These are phyloP conservation scores for Chaetodon trifasciatus DNA, from an alignment of 2,797 vertebrate species.

Conservation along the genomic window DNA sequence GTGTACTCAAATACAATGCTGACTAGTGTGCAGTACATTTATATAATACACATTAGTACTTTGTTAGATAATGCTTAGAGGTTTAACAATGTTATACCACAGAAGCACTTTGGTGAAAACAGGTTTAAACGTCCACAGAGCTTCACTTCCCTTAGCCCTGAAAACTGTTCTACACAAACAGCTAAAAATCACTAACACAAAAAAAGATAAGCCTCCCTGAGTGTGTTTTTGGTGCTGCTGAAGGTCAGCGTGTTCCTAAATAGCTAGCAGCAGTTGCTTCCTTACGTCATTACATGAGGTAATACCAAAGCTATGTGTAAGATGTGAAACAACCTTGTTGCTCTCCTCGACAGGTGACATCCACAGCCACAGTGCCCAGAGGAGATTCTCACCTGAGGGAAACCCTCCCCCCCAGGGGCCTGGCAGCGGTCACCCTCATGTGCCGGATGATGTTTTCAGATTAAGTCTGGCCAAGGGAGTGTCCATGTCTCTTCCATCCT, in stretches of 20 bases:
- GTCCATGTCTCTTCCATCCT: constrained; percentile 97
- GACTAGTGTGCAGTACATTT: constrained; percentile 7
- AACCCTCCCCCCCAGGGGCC: constrained; percentile 78
- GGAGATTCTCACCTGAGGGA: constrained; percentile 77
- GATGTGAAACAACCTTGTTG: constrained; percentile 25
- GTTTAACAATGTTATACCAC: constrained; percentile 7
- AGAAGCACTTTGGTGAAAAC: not conserved
- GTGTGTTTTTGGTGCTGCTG: not conserved
- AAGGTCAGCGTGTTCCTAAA: constrained; percentile 3
- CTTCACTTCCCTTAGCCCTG: not conserved
- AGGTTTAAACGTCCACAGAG: not conserved
- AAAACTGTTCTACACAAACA: not conserved
- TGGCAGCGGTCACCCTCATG: constrained; percentile 68
- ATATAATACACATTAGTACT: not conserved
- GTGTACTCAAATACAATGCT: not conserved
- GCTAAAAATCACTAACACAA: not conserved
- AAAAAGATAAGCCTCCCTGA: not conserved
- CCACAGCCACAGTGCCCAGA: constrained; percentile 82
- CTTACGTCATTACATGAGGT: not conserved
- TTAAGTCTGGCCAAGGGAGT: constrained; percentile 92
- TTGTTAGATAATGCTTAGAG: not conserved
- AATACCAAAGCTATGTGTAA: not conserved
- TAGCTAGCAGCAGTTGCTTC: not conserved
- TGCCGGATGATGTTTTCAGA: constrained; percentile 87
- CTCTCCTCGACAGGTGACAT: constrained; percentile 86